Evolutionary conservation across 2,888 invertebrate genomes (phyloP), one percentile per base, ranked within the genome.

Genomic region (Pinctada fucata): DNA sequence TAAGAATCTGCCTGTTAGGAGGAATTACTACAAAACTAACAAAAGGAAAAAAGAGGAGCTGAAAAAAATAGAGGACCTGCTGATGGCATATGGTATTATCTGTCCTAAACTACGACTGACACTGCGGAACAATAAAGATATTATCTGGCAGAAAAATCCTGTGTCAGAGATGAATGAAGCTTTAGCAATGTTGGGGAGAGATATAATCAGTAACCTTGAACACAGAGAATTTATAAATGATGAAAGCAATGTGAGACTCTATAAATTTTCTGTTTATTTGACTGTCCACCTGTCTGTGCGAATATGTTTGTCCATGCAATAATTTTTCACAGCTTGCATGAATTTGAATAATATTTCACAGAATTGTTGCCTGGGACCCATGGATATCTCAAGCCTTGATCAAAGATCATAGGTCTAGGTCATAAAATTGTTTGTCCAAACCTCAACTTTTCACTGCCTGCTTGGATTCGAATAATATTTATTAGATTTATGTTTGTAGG

Each of bases 1-100:
- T 87, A 93, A 93, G 85, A 93, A 93, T 79, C 84, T 94, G 45
- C 95, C 95, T 16, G 95, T 95, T 0, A 91, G 95, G 16, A 93
- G 93, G 81, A 94, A 95, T 88, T 93, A 92, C 79, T 92, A 94
- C 75, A 93, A 90, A 75, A 92, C 92, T 48, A 86, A 89, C 1
- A 94, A 93, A 78, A 92, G 92, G 81, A 91, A 93, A 51, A 93
- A 91, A 80, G 94, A 94, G 74, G 94, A 94, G 80, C 83, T 95
- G 49, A 94, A 93, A 87, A 92, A 91, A 76, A 90, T 94, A 5
- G 94, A 94, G 89, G 92, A 89, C 45, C 85, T 94, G 2, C 88
- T 95, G 10, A 93, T 94, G 87, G 91, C 92, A 2, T 93, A 93
- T 85, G 93, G 93, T 2, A 91, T 94, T 67, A 93, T 94, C 72